phyloP scores from a whole-genome alignment of 1,140 invertebrate species.

The Calycopis cecrops region DNA sequence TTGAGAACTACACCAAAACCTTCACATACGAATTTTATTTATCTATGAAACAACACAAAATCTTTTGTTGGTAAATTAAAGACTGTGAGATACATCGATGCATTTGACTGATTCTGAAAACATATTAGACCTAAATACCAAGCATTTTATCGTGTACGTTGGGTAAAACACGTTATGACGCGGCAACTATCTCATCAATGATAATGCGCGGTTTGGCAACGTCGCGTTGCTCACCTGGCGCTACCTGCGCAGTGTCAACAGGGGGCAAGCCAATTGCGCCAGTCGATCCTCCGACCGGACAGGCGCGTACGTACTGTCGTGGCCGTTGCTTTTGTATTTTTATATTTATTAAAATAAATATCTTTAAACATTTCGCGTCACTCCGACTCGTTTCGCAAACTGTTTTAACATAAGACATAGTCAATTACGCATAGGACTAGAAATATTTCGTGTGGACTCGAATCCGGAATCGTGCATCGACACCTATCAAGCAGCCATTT shows the following conservation, averaged over 20 bases:
- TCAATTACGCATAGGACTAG: not conserved
- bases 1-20: constrained; percentile 16
- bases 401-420: too few relatives aligned
- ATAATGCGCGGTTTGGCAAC: constrained; percentile 70
- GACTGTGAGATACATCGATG: constrained; percentile 25
- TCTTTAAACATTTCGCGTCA: constrained; percentile 9
- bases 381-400: not conserved
- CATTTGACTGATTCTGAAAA: not conserved
- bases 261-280: constrained; percentile 51
- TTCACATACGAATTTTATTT: constrained; percentile 24
- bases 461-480: constrained; percentile 34
- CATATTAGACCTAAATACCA: constrained; percentile 12
- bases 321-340: constrained; percentile 19
- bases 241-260: constrained; percentile 71
- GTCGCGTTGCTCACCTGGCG: constrained; percentile 62
- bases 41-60: constrained; percentile 23
- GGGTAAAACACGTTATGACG: constrained; percentile 47
- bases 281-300: constrained; percentile 57
- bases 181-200: constrained; percentile 66
- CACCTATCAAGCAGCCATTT: constrained; percentile 32
- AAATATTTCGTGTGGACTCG: constrained; percentile 9
- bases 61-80: constrained; percentile 4
- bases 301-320: constrained; percentile 45
- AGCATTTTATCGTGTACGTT: constrained; percentile 39
- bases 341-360: constrained; percentile 30